Evolutionary conservation across 2,113 vertebrate genomes (phyloP).

Genomic region (Lontra canadensis): DNA sequence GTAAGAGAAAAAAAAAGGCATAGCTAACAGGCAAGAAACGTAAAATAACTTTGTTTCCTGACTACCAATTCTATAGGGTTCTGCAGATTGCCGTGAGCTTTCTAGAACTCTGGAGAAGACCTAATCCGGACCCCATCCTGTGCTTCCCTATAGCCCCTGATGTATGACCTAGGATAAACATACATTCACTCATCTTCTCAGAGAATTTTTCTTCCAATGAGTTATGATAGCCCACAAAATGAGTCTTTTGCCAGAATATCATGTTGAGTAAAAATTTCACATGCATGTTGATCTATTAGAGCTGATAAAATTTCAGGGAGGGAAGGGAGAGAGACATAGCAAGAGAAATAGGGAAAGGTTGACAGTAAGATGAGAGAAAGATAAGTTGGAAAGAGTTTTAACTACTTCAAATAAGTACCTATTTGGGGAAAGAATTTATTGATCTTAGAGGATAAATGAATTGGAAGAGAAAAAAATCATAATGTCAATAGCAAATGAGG

Average conservation of each 20-base stretch:
- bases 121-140: not conserved
- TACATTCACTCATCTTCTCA: not conserved
- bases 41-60: not conserved
- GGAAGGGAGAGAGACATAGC: not conserved
- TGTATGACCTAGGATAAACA: not conserved
- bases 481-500: not conserved
- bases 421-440: not conserved
- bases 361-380: not conserved
- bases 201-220: not conserved
- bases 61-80: not conserved
- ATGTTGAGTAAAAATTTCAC: not conserved
- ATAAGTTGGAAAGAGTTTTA: not conserved
- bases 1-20: not conserved
- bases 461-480: slow-evolving; percentile 9
- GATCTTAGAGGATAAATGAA: not conserved
- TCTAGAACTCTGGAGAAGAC: not conserved
- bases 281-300: not conserved
- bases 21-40: not conserved
- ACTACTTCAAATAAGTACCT: not conserved
- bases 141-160: not conserved
- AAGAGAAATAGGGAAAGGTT: not conserved
- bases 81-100: not conserved
- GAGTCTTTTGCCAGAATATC: not conserved
- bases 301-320: not conserved
- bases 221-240: not conserved